phyloP scores from a whole-genome alignment of 2,888 invertebrate genomes.

The Nymphalis polychloros region DNA sequence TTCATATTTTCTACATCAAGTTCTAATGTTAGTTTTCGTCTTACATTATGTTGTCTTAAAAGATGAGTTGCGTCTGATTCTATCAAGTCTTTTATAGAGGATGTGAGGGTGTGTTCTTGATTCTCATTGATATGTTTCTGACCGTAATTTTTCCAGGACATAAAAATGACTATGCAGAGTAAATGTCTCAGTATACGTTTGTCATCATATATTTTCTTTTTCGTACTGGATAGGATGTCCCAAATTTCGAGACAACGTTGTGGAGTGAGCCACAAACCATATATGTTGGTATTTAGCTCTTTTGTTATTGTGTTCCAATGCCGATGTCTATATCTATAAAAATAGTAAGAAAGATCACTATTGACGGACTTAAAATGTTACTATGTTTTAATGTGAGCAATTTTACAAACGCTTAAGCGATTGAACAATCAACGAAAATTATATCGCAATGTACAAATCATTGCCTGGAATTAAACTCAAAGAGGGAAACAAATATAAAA shows the following conservation, averaged over 20 bases:
- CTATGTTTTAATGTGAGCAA: no score
- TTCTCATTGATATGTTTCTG: slow-evolving; percentile 19
- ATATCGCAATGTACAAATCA: no score
- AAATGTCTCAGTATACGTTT: slow-evolving; percentile 54
- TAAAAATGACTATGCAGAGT: slow-evolving; percentile 54
- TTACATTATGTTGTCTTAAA: slow-evolving; percentile 49
- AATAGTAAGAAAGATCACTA: no score
- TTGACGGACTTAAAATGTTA: no score
- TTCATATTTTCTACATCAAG: slow-evolving; percentile 42
- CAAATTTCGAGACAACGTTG: slow-evolving; percentile 65
- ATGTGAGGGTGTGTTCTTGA: slow-evolving; percentile 37
- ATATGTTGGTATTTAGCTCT: slow-evolving; percentile 56
- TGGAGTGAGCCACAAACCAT: slow-evolving; percentile 60
- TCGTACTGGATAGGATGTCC: slow-evolving; percentile 56
- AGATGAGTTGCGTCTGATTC: slow-evolving; percentile 52
- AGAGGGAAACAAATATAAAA: no score
- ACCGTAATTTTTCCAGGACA: slow-evolving; percentile 48
- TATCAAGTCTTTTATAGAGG: slow-evolving; percentile 53
- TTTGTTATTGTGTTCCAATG: slow-evolving; percentile 68
- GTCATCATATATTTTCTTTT: slow-evolving; percentile 52
- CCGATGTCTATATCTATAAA: slow-evolving; percentile 60
- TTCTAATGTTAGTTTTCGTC: slow-evolving; percentile 36
- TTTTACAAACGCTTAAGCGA: no score
- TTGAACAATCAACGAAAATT: no score
- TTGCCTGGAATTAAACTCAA: no score